phyloP scores from a whole-genome alignment of 2,113 vertebrate species.

The Ascaphus truei region DNA sequence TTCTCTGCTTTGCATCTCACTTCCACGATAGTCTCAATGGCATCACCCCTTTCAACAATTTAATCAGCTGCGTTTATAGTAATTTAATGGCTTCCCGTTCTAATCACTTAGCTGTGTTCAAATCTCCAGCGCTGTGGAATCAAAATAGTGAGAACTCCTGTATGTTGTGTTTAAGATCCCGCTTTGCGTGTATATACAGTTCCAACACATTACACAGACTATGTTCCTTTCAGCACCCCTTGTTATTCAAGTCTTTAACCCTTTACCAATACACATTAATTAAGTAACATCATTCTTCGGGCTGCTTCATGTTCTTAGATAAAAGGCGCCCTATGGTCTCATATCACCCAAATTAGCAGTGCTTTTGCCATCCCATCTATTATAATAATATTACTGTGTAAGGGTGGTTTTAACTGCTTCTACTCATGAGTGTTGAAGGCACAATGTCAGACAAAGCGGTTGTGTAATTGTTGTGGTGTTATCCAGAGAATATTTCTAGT shows the following conservation, averaged over 20 bases:
- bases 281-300: not conserved
- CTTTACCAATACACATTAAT: no score
- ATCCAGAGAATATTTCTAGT: not conserved
- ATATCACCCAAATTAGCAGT: not conserved
- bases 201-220: no score
- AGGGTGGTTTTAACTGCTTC: not conserved
- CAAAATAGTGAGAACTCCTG: not conserved
- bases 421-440: not conserved
- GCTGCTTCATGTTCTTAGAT: not conserved
- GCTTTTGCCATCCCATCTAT: conserved; percentile 1
- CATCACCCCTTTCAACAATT: not conserved
- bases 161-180: not conserved
- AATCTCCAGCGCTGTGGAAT: not conserved
- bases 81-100: no score
- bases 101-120: not conserved
- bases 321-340: not conserved
- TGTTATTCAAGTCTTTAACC: not conserved
- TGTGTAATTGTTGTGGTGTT: conserved; percentile 1
- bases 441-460: conserved; percentile 10
- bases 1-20: not conserved
- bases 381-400: not conserved
- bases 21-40: not conserved
- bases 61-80: no score
- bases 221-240: not conserved
- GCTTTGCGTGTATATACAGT: no score